Base-by-base conservation (phyloP, 2,797 vertebrate species). In the Sebastes paucispinis region DNA sequence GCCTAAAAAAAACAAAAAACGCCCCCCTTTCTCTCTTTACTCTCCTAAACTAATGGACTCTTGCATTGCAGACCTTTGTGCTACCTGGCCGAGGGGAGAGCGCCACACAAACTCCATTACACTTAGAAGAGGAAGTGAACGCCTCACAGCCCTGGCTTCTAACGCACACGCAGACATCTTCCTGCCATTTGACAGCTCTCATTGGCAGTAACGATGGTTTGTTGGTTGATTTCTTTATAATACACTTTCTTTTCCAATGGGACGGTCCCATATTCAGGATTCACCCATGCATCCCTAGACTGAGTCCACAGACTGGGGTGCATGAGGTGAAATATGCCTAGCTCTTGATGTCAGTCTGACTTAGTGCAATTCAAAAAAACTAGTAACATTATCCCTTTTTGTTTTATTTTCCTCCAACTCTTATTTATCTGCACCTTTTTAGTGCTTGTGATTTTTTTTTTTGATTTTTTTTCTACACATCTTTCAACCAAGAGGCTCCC, bases 241-340 rank as follows among this genome's bases (percentile, higher is more conserved):
- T 67, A 78, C 50, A 75, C 54, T 39, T 89, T 88, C 57, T 91
- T 91, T 80, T 85, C 84, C 75, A 84, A 75, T 87, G 79, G 88
- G 89, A 50, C 81, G 65, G 89, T 86, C 77, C 75, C 74, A 22
- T 75, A 75, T 86, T 73, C 62, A 85, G 80, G 79, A 82, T 79
- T 52, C 14, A 75, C 78, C 65, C 59, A 36, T 27, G 64, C 72
- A 69, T 60, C 59, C 75, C 75, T 12, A 31, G 24, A 67, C 67
- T 68, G 69, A 73, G 68, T 52, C 66, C 32, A 20, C 39, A 78
- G 65, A 76, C 67, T 5, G 69, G 82, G 83, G 47, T 70, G 77
- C 70, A 67, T 73, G 69, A 82, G 84, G 75, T 81, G 75, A 81
- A 74, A 69, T 58, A 76, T 58, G 63, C 80, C 87, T 65, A 27